Conservation (phyloP, 2,888 invertebrate species). For the Nebria salina region DNA sequence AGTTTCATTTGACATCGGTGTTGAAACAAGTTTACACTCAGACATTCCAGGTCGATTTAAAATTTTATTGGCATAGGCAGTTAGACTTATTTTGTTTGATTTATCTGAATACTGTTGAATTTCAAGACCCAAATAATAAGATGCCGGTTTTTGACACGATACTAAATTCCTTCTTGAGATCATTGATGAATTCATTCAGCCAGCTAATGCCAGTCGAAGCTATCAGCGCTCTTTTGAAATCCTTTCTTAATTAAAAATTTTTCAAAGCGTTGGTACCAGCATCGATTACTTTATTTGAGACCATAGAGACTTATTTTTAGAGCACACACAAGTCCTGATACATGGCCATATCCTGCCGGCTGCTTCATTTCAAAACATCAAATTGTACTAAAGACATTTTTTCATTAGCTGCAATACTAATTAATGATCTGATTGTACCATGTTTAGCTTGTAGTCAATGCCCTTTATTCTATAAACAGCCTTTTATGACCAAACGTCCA, state of each 20-base stretch:
- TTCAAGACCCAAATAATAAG: conserved; percentile 45
- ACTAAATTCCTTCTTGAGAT: conserved; percentile 46
- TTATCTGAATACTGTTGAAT: not conserved
- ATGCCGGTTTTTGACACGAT: conserved; percentile 11
- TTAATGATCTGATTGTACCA: conserved; percentile 25
- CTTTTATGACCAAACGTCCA: conserved; percentile 19
- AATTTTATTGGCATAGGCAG: too few species aligned
- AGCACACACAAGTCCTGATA: conserved; percentile 53
- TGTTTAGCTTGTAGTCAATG: too few species aligned
- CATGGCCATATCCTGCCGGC: conserved; percentile 55
- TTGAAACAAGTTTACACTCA: too few species aligned
- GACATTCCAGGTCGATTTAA: too few species aligned
- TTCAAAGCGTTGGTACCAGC: conserved; percentile 53
- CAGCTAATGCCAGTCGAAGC: conserved; percentile 5
- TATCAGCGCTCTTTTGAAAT: conserved; percentile 52
- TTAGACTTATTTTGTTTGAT: too few species aligned
- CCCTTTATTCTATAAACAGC: too few species aligned
- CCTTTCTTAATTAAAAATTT: conserved; percentile 52
- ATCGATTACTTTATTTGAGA: conserved; percentile 51
- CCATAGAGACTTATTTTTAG: conserved; percentile 56
- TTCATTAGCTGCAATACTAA: conserved; percentile 48
- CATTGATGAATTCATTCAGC: conserved; percentile 35
- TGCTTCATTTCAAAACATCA: conserved; percentile 52
- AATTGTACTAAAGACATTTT: conserved; percentile 46
- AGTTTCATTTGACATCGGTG: too few species aligned